A percentile compares a stretch with the other conserved stretches of the same genome.
Conservation (phyloP, 1,140 invertebrate genomes). For the Centruroides sculpturatus region DNA sequence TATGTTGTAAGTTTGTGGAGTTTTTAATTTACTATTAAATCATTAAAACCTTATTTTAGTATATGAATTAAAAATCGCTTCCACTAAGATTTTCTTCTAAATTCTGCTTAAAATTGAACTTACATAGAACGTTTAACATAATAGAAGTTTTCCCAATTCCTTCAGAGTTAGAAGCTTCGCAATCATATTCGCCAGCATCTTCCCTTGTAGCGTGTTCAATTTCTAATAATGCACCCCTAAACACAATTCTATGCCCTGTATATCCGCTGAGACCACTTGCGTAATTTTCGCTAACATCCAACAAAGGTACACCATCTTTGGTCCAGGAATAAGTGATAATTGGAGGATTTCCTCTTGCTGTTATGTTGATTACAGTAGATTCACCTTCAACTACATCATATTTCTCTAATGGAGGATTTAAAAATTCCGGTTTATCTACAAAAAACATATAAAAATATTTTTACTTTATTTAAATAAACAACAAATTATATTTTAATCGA, state of each 20-base stretch:
- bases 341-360: conserved; percentile 68
- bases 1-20: no score
- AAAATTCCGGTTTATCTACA: conserved; percentile 40
- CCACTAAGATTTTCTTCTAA: no score
- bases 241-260: conserved; percentile 5
- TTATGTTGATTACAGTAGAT: conserved; percentile 56
- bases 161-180: conserved; percentile 16
- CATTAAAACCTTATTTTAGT: no score
- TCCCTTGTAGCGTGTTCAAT: conserved; percentile 9
- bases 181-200: conserved; percentile 16
- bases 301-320: conserved; percentile 2
- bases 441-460: conserved; percentile 15
- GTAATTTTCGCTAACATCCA: conserved; percentile 16
- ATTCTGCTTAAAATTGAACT: neutral
- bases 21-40: no score
- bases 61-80: no score
- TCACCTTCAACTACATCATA: conserved; percentile 65
- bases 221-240: conserved; percentile 26
- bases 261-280: conserved; percentile 53
- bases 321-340: conserved; percentile 73
- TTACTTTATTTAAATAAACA: neutral
- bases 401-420: conserved; percentile 24
- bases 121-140: conserved; percentile 17
- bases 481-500: neutral
- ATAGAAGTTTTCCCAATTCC: conserved; percentile 11